Evolutionary conservation across 2,113 vertebrate species (phyloP), one percentile per base, ranked within the genome.

Genomic region (Jaculus jaculus): DNA sequence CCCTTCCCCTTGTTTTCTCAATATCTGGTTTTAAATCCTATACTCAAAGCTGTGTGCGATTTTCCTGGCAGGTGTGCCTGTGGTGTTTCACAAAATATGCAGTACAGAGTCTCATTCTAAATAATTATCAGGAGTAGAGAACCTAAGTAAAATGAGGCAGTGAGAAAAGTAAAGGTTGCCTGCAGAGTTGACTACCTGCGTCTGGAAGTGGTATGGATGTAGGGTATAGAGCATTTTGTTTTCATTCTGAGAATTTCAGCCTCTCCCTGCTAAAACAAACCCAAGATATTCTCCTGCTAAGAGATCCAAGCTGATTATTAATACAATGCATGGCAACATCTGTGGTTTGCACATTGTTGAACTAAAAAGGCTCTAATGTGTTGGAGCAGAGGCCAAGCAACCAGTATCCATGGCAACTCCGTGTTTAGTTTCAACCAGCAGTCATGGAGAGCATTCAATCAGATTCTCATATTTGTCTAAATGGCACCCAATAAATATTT

Each of bases 371-470:
- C 96, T 97, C 94, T 97, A 97, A 98, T 94, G 87, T 97, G 94
- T 95, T 95, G 94, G 96, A 98, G 96, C 97, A 97, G 94, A 97
- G 97, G 97, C 97, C 98, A 98, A 97, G 94, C 96, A 98, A 96
- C 93, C 17, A 6, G 98, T 98, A 96, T 97, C 98, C 98, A 98
- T 98, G 97, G 97, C 96, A 98, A 98, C 98, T 75, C 94, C 66
- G 11, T 93, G 96, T 96, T 97, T 97, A 96, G 96, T 97, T 98
- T 98, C 96, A 80, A 89, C 82, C 5, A 58, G 91, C 95, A 95
- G 91, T 96, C 90, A 92, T 77, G 75, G 89, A 97, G 94, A 92
- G 85, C 86, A 96, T 97, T 98, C 97, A 97, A 79, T 98, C 97
- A 94, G 92, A 95, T 97, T 97, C 95, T 97, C 97, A 42, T 93